Conservation (phyloP, 1,140 invertebrate genomes). For the Meloidogyne hapla region DNA sequence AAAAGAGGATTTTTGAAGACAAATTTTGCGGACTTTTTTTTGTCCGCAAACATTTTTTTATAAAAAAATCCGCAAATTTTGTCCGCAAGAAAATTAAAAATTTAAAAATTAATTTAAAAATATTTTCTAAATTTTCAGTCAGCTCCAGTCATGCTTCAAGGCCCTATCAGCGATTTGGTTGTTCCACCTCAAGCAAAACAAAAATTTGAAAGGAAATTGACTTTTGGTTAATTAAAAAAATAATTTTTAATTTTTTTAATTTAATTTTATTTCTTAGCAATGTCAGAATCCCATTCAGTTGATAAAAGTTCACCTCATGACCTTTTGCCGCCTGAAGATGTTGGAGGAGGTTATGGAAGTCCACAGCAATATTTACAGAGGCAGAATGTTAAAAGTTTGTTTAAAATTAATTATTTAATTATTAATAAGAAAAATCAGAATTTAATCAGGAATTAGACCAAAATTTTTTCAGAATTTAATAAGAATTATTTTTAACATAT, state of each 20-base stretch:
- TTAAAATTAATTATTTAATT: conserved; percentile 37
- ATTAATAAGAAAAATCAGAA: neutral
- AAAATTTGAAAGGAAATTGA: conserved; percentile 53
- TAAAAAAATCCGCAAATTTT: no score
- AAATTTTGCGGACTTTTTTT: neutral
- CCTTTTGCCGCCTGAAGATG: neutral
- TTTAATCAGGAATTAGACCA: neutral
- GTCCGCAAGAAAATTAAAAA: no score
- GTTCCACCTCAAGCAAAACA: conserved; percentile 50
- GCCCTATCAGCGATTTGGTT: conserved; percentile 39
- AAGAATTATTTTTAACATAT: no score
- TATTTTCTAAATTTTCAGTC: conserved; percentile 28
- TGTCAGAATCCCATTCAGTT: neutral
- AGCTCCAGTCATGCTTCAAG: conserved; percentile 31
- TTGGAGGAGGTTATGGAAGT: neutral
- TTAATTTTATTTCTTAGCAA: neutral
- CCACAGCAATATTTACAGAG: neutral
- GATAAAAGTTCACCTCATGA: neutral
- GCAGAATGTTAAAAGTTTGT: neutral
- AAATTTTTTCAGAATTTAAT: neutral
- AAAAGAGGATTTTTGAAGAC: neutral
- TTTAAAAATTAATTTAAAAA: conserved; percentile 10
- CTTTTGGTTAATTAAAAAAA: conserved; percentile 38
- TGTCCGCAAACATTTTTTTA: no score
- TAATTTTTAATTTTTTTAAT: conserved; percentile 8